Evolutionary conservation across 2,113 vertebrate genomes (phyloP), one percentile per base, ranked within the genome.

Genomic region (Mustelus asterias): DNA sequence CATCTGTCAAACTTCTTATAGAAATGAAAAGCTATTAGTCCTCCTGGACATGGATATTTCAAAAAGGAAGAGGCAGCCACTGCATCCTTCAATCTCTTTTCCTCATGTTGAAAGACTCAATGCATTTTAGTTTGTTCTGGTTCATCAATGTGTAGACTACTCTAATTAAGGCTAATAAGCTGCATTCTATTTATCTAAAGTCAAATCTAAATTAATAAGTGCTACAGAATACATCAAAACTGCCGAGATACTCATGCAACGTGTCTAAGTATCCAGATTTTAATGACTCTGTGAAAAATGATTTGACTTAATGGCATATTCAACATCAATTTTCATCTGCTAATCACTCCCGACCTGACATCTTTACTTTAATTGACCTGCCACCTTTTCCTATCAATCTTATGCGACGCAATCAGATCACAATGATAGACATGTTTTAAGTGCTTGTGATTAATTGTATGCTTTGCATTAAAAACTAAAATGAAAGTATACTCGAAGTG

Each of bases 161-260:
- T 83, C 37, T 83, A 83, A 83, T 83, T 83, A 83, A 76, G 72
- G 72, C 72, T 76, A 33, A 76, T 76, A 76, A 41, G 80, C 80
- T 83, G 80, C 80, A 83, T 83, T 83, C 80, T 83, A 83, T 83
- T 41, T 83, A 44, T 83, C 80, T 41, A 83, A 83, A 83, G 80
- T 41, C 18, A 83, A 44, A 83, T 44, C 37, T 41, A 83, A 83
- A 18, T 83, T 83, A 83, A 44, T 83, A 83, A 41, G 37, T 83
- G 80, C 37, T 22, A 44, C 37, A 83, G 41, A 83, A 44, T 83
- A 83, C 37, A 44, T 83, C 80, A 83, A 83, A 41, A 41, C 20
- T 83, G 37, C 22, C 1, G 37, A 83, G 80, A 83, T 83, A 41
- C 37, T 7, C 18, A 83, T 44, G 16, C 18, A 14, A 83, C 44